Evolutionary conservation across 2,797 vertebrate species (phyloP), one percentile per base, ranked within the genome.

Genomic region (Lindbergichthys nudifrons): DNA sequence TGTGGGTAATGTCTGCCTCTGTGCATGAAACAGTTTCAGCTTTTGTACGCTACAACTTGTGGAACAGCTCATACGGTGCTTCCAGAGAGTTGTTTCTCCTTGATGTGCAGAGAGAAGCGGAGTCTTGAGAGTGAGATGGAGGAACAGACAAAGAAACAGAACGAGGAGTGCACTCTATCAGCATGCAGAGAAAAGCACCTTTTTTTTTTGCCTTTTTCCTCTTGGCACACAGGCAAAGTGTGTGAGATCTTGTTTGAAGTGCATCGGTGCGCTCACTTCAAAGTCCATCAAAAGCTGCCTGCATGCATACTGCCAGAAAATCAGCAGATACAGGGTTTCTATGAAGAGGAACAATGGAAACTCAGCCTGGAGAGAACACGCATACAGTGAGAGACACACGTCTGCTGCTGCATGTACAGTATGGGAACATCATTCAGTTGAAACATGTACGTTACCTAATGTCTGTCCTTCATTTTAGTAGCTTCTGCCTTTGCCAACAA

Each of bases 231-330:
- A 54, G 50, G 57, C 26, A 83, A 76, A 72, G 62, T 53, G 66
- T 83, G 73, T 61, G 75, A 78, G 80, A 79, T 86, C 72, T 77
- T 79, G 74, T 90, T 84, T 89, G 83, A 92, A 89, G 84, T 83
- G 79, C 73, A 81, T 77, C 46, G 0, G 61, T 26, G 53, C 10
- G 45, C 75, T 83, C 72, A 70, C 81, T 89, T 91, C 83, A 90
- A 82, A 91, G 87, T 74, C 74, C 42, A 68, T 50, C 64, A 53
- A 30, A 60, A 1, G 18, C 64, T 68, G 75, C 43, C 64, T 15
- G 63, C 53, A 15, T 82, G 36, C 57, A 58, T 5, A 26, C 72
- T 58, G 64, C 47, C 48, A 26, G 47, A 61, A 36, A 71, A 70
- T 8, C n/a, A 65, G 63, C 43, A 42, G 73, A 64, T 63, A 3